Evolutionary conservation across 2,113 vertebrate genomes (phyloP).

Genomic region (Phasianus colchicus): DNA sequence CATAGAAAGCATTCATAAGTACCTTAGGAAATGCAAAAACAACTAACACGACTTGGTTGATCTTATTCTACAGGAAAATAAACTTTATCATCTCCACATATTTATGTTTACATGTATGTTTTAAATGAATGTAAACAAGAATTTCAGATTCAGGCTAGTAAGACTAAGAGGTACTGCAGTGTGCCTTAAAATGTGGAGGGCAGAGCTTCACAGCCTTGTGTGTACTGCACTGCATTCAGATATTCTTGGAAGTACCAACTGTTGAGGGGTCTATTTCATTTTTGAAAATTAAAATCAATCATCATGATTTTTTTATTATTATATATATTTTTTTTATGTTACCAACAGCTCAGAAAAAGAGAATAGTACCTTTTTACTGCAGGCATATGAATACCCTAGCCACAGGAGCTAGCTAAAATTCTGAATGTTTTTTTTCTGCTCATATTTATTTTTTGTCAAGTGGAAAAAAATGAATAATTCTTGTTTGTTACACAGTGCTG

Average conservation of each 20-base stretch:
- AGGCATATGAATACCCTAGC: conserved; percentile 1
- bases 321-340: not conserved
- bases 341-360: not conserved
- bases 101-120: too few species aligned
- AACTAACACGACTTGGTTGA: too few species aligned
- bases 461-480: not conserved
- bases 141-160: not conserved
- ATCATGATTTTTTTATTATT: not conserved
- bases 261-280: not conserved
- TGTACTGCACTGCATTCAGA: not conserved
- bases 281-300: conserved; percentile 28
- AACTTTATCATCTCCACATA: too few species aligned
- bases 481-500: not conserved
- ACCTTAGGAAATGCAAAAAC: not conserved
- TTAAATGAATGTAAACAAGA: too few species aligned
- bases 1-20: not conserved
- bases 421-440: not conserved
- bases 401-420: not conserved
- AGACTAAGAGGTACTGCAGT: not conserved
- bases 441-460: not conserved
- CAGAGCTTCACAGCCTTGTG: not conserved
- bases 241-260: not conserved
- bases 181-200: not conserved
- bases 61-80: too few species aligned
- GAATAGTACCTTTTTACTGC: not conserved